Base-by-base conservation (phyloP, 2,113 vertebrate genomes). In the Melanerpes formicivorus region DNA sequence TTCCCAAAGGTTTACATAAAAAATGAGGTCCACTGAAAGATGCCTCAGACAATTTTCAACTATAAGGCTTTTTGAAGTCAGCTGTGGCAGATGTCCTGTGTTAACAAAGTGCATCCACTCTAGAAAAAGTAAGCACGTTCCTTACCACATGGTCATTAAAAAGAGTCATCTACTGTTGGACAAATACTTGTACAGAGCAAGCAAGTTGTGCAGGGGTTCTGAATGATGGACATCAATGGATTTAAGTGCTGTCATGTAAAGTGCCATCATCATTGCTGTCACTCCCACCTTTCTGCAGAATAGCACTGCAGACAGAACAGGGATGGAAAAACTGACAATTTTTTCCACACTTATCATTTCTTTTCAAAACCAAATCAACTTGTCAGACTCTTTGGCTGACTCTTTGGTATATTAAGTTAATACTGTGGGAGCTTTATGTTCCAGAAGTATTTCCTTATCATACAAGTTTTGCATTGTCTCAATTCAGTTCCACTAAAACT, bases 341-440 rank as follows among this genome's bases (percentile, higher is more conserved):
- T 75, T 8, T 52, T 13, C 18, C 25, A 42, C 3, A 2, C 2
- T 72, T 10, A 12, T 55, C 1, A 1, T 4, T 64, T 8, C 3
- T 34, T 87, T 81, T 87, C 40, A 50, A 73, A 90, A 80, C 3
- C 15, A 73, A 54, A 65, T 34, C 9, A 75, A 18, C 78, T 77
- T 52, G 19, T 80, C 46, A 77, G 19, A 11, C 32, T 58, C 19
- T 40, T n/a, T 56, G 32, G 11, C 55, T 85, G 69, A 6, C 26
- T 79, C 21, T 7, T 60, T 74, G 50, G 8, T 14, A 42, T 37
- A 37, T 71, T 60, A 78, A 17, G 14, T 64, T 84, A 64, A 44
- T 69, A 75, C 52, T 80, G 10, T 0, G 32, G 7, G 17, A 83
- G 2, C 3, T 83, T 85, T 42, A 26, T 22, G 11, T 70, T 85